Evolutionary conservation across 2,797 vertebrate genomes (phyloP), one percentile per base, ranked within the genome.

Genomic region (Acrossocheilus fasciatus): DNA sequence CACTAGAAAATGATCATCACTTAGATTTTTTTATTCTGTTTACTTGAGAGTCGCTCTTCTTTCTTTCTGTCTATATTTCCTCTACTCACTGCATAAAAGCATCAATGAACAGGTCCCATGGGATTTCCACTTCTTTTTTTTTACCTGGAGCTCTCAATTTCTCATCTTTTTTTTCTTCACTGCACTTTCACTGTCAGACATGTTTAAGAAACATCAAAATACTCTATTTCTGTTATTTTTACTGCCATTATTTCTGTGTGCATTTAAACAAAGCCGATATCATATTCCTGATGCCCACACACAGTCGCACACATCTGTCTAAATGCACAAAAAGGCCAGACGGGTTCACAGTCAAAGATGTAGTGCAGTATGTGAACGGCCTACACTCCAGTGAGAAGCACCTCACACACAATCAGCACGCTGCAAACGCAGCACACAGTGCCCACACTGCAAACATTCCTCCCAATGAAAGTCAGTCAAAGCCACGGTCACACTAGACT

Each of bases 291-390:
- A 39, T 45, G 6, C 12, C 57, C n/a, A 41, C 68, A 57, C 70
- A 45, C 26, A 74, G 11, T 4, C 70, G 4, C 18, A 74, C 39
- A 62, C 9, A 14, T 47, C 20, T 76, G 83, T 76, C 83, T 84
- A 54, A 34, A 83, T 68, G 73, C 45, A 77, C 59, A 68, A 41
- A 68, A 68, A 84, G 45, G 30, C 41, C 83, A 89, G 80, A 87
- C 30, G 57, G n/a, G 41, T 79, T 84, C 78, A 82, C 52, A 87
- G 73, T 66, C 62, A 66, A 81, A 82, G 72, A 66, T 26, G 30
- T 34, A 50, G 72, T 30, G 57, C 54, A 83, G 41, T n/a, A 62
- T 47, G 54, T 75, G 59, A 84, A 84, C 14, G 4, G 30, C 57
- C 43, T 62, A 26, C 69, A 20, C 81, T 83, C 36, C 54, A 59